Percentiles rank a stretch among this genome's conserved stretches.
Evolutionary conservation across 1,140 invertebrate species (phyloP).

Genomic region (Helicoverpa zea): DNA sequence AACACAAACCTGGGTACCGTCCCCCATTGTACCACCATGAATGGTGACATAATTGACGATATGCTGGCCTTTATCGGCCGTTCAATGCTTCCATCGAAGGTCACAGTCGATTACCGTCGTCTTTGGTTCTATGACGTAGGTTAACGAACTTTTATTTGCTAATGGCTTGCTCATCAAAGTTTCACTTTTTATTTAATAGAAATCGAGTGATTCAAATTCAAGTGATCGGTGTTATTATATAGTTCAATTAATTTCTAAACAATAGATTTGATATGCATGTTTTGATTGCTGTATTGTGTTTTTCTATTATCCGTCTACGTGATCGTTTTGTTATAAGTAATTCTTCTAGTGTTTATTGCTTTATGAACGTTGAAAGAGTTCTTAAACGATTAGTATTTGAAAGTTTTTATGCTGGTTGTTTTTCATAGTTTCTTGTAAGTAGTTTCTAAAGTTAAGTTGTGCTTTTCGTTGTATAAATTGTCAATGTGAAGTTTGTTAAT

Average conservation of each 20-base stretch:
- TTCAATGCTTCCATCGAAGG: slow-evolving; percentile 50
- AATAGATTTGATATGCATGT: slow-evolving; percentile 22
- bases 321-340: slow-evolving; percentile 8
- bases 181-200: slow-evolving; percentile 35
- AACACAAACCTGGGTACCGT: slow-evolving; percentile 10
- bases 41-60: slow-evolving; percentile 56
- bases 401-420: not conserved
- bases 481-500: too few species aligned
- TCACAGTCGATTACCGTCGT: slow-evolving; percentile 49
- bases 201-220: slow-evolving; percentile 24
- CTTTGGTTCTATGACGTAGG: slow-evolving; percentile 36
- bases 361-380: not conserved
- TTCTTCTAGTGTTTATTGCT: slow-evolving; percentile 2
- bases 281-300: not conserved
- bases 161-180: slow-evolving; percentile 27
- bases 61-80: slow-evolving; percentile 47
- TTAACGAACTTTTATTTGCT: slow-evolving; percentile 51
- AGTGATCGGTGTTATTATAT: not conserved
- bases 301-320: not conserved
- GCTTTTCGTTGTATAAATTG: too few species aligned
- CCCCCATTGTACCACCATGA: slow-evolving; percentile 52
- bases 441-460: too few species aligned
- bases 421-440: not conserved
- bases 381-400: not conserved
- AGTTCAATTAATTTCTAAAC: slow-evolving; percentile 19